Evolutionary conservation across 2,797 vertebrate genomes (phyloP).

Genomic region (Galagoides demidoff): DNA sequence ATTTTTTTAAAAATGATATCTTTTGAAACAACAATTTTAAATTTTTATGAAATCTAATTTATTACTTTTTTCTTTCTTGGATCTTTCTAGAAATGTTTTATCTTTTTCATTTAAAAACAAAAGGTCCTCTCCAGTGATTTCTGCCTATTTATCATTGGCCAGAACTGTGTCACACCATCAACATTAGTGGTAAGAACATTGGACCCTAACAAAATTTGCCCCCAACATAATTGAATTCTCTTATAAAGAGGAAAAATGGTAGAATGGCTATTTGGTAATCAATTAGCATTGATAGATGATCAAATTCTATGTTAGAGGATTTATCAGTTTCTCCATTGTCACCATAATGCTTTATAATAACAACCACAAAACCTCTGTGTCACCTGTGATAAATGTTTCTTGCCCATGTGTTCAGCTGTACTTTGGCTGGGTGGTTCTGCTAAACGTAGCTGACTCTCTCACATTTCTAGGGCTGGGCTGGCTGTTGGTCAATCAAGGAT

Average conservation of each 20-base stretch:
- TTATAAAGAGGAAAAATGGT: neutral
- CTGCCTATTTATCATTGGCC: neutral
- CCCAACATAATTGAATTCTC: neutral
- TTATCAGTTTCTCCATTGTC: neutral
- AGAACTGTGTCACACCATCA: neutral
- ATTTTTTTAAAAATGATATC: constrained; percentile 52
- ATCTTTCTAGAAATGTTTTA: constrained; percentile 20
- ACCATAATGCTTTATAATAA: neutral
- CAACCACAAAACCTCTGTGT: neutral
- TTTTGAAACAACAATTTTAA: constrained; percentile 11
- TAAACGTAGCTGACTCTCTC: neutral
- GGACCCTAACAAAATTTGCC: neutral
- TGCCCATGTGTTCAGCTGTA: neutral
- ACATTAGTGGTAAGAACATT: neutral
- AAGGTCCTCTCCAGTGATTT: neutral
- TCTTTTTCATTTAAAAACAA: neutral
- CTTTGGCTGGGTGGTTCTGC: neutral
- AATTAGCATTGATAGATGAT: neutral
- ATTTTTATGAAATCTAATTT: constrained; percentile 35
- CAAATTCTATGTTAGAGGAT: neutral
- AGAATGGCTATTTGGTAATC: neutral
- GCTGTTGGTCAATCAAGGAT: neutral
- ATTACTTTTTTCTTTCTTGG: neutral
- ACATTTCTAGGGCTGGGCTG: neutral
- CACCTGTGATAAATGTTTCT: neutral